A percentile compares a stretch with the other conserved stretches of the same genome.
Evolutionary conservation across 2,888 invertebrate species (phyloP).

Genomic region (Lasius fuliginosus): DNA sequence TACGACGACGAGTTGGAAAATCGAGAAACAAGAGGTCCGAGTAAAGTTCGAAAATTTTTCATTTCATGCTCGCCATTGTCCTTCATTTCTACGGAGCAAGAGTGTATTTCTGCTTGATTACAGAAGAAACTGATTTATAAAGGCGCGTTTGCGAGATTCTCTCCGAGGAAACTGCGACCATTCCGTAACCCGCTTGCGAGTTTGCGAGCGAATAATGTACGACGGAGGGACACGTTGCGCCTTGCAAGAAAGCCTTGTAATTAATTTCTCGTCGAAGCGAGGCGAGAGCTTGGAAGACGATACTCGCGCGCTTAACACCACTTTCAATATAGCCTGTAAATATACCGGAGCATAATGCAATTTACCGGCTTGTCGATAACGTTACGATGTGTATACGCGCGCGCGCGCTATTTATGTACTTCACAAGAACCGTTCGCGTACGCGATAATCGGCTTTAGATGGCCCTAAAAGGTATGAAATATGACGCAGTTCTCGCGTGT

Average conservation of each 20-base stretch:
- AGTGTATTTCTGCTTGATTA: constrained; percentile 64
- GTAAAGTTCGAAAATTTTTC: constrained; percentile 70
- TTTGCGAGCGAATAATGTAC: constrained; percentile 48
- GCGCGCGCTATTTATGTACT: constrained; percentile 44
- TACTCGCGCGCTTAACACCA: constrained; percentile 53
- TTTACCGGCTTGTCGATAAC: constrained; percentile 53
- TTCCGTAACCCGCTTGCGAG: constrained; percentile 65
- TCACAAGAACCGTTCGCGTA: constrained; percentile 36
- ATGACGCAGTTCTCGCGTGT: constrained; percentile 8
- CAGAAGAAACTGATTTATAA: constrained; percentile 70
- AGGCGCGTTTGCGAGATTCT: constrained; percentile 61
- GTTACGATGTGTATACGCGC: constrained; percentile 33
- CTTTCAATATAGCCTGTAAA: constrained; percentile 52
- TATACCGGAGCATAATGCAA: constrained; percentile 53
- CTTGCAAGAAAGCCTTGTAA: constrained; percentile 50
- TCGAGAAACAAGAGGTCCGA: constrained; percentile 44
- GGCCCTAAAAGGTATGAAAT: constrained; percentile 19
- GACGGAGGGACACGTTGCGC: constrained; percentile 30
- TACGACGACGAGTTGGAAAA: constrained; percentile 57
- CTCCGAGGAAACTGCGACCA: constrained; percentile 51
- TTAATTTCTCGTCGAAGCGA: constrained; percentile 53
- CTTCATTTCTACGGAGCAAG: constrained; percentile 10
- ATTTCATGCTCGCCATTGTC: constrained; percentile 53
- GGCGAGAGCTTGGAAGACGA: constrained; percentile 45
- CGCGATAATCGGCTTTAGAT: constrained; percentile 43